These are phyloP conservation scores for Fregata magnificens DNA, from an alignment of 2,113 vertebrate species.

Conservation along the genomic window DNA sequence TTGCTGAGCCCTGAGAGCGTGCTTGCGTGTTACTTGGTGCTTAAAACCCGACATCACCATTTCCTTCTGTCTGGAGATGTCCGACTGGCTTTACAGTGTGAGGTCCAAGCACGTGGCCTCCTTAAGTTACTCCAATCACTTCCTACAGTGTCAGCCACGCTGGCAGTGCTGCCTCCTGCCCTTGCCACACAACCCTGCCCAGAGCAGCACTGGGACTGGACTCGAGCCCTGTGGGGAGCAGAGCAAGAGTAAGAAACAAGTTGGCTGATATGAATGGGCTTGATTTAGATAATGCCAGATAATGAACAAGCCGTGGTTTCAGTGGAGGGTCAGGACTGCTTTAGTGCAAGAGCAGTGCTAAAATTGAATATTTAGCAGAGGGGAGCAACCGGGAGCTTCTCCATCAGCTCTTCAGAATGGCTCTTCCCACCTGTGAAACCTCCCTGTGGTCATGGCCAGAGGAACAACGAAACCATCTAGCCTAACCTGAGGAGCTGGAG, in stretches of 20 bases:
- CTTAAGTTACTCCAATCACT: background rate
- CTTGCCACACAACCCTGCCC: background rate
- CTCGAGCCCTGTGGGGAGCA: background rate
- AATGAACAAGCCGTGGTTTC: rapidly evolving
- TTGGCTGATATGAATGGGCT: background rate
- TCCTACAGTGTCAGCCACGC: background rate
- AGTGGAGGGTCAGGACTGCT: background rate
- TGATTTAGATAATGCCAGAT: background rate
- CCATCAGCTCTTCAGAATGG: background rate
- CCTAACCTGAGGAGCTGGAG: background rate
- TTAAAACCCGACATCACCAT: background rate
- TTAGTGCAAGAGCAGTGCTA: background rate
- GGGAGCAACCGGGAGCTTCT: background rate
- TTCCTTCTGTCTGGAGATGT: background rate
- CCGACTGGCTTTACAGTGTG: background rate
- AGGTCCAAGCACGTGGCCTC: background rate
- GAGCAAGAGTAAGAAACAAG: background rate
- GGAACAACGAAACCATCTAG: background rate
- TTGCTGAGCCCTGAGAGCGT: rapidly evolving
- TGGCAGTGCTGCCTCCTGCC: background rate
- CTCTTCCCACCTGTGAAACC: background rate
- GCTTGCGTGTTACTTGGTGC: background rate
- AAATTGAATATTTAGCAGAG: background rate
- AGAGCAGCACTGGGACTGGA: rapidly evolving
- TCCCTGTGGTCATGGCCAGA: background rate